These are phyloP conservation scores for Noctua fimbriata DNA, from an alignment of 2,888 invertebrate genomes.

Conservation along the genomic window DNA sequence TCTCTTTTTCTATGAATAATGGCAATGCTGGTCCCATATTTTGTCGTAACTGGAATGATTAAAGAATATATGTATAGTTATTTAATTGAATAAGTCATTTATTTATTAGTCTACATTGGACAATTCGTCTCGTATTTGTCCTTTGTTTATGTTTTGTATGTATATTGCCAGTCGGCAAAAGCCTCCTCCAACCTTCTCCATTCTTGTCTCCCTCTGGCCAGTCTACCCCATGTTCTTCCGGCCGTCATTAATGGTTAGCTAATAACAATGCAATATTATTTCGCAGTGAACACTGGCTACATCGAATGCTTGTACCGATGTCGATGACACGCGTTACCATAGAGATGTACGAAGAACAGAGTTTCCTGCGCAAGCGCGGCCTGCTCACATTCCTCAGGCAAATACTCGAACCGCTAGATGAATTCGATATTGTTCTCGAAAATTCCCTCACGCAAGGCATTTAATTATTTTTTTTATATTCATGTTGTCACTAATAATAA, in stretches of 20 bases:
- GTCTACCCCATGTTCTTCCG: background rate
- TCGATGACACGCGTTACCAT: conserved; percentile 96
- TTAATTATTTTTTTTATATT: conserved; percentile 64
- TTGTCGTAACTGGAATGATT: background rate
- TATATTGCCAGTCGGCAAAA: background rate
- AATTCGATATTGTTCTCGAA: conserved; percentile 96
- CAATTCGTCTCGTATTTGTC: background rate
- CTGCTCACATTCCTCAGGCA: conserved; percentile 96
- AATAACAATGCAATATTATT: conserved; percentile 31
- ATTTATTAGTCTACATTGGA: background rate
- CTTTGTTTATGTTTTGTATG: background rate
- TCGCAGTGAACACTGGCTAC: conserved; percentile 96
- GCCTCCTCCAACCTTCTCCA: background rate
- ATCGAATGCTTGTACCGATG: conserved; percentile 97
- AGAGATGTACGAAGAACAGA: conserved; percentile 99
- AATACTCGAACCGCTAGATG: conserved; percentile 97
- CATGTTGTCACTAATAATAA: conserved; percentile 19
- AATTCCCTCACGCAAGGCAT: conserved; percentile 94
- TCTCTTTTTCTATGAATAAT: background rate
- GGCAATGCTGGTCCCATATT: background rate
- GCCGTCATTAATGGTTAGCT: background rate
- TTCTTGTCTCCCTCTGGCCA: background rate
- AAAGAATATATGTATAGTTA: no score
- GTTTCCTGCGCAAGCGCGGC: conserved; percentile 97
- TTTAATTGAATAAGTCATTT: background rate